Evolutionary conservation across 2,113 vertebrate species (phyloP).

Genomic region (Hypomesus transpacificus): DNA sequence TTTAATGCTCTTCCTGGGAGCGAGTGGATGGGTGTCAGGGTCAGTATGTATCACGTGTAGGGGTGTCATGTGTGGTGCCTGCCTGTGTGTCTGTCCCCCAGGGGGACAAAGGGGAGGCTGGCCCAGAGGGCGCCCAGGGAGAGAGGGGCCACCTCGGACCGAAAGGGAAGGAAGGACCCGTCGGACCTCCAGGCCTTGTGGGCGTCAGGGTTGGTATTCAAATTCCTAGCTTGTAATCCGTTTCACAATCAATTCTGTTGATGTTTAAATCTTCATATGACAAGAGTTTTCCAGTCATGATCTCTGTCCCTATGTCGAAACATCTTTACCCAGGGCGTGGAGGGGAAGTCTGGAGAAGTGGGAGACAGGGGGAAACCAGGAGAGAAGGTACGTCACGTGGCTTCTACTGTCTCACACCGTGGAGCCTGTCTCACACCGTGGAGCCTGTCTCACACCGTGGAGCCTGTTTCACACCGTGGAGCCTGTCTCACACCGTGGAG

Average conservation of each 20-base stretch:
- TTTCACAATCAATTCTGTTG: background rate
- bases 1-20: too few species aligned
- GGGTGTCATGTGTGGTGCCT: background rate
- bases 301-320: background rate
- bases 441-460: slow-evolving; percentile 12
- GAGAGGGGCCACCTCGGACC: slow-evolving; percentile 83
- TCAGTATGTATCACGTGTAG: background rate
- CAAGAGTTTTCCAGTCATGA: background rate
- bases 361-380: slow-evolving; percentile 87
- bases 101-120: slow-evolving; percentile 90
- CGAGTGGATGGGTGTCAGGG: too few species aligned
- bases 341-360: slow-evolving; percentile 88
- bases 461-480: too few species aligned
- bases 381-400: slow-evolving; percentile 75
- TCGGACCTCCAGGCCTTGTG: slow-evolving; percentile 79
- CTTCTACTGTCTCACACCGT: background rate
- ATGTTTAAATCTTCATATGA: too few species aligned
- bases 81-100: slow-evolving; percentile 49
- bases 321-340: slow-evolving; percentile 78
- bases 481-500: slow-evolving; percentile 6
- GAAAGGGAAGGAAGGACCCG: slow-evolving; percentile 83
- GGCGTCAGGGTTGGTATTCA: slow-evolving; percentile 83
- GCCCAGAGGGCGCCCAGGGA: slow-evolving; percentile 81
- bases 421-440: too few species aligned
- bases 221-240: background rate